Percentiles rank a stretch among this genome's conserved stretches.
Evolutionary conservation across 1,140 invertebrate genomes (phyloP).

Genomic region (Tetragnatha versicolor): DNA sequence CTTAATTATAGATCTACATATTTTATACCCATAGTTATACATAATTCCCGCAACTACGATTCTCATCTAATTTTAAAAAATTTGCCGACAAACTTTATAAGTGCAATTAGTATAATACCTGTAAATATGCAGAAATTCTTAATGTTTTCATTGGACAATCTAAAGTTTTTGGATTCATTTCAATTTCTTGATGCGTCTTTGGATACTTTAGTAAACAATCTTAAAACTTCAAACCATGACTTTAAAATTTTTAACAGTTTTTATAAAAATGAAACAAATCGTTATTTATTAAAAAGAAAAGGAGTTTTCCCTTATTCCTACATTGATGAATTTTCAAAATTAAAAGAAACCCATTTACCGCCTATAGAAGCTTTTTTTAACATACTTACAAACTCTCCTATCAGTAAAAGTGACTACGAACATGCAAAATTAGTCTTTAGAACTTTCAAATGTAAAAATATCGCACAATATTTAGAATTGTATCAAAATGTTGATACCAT

Average conservation of each 20-base stretch:
- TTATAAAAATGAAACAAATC: background rate
- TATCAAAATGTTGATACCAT: conserved; percentile 4
- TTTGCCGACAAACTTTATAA: background rate
- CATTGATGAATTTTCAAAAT: background rate
- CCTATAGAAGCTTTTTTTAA: background rate
- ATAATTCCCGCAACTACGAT: background rate
- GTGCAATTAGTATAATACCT: background rate
- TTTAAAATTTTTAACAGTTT: background rate
- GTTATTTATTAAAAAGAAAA: background rate
- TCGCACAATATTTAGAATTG: background rate
- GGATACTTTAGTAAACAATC: background rate
- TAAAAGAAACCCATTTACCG: background rate
- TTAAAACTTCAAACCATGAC: background rate
- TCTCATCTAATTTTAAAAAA: background rate
- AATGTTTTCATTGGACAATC: background rate
- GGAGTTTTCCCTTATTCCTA: background rate
- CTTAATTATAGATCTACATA: background rate
- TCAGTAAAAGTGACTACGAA: background rate
- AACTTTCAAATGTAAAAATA: background rate
- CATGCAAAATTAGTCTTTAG: background rate
- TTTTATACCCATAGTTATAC: background rate
- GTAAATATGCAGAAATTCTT: background rate
- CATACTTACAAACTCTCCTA: background rate
- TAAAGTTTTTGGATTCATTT: background rate
- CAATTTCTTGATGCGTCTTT: background rate